Percentiles rank a stretch among this genome's conserved stretches.
phyloP scores from a whole-genome alignment of 2,888 invertebrate genomes.

The Erebia ligea region DNA sequence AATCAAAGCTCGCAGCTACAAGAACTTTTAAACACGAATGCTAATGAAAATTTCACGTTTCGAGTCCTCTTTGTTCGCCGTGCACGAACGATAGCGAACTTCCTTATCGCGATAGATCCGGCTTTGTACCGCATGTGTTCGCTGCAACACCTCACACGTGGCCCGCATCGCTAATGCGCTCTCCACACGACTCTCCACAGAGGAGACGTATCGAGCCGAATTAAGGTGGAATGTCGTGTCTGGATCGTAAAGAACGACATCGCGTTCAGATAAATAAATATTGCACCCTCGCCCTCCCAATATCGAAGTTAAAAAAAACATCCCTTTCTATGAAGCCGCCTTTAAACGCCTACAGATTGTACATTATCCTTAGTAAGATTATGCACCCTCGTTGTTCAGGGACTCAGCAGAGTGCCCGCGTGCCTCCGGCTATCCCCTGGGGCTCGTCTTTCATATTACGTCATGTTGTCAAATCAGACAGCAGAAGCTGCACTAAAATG shows the following conservation, averaged over 20 bases:
- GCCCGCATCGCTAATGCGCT: constrained; percentile 69
- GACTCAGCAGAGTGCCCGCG: constrained; percentile 78
- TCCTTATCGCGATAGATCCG: constrained; percentile 72
- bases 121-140: constrained; percentile 69
- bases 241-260: constrained; percentile 72
- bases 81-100: constrained; percentile 66
- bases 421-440: constrained; percentile 66
- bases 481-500: constrained; percentile 52
- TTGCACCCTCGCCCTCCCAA: constrained; percentile 82
- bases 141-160: constrained; percentile 65
- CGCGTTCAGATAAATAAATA: constrained; percentile 80
- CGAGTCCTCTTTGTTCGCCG: constrained; percentile 71
- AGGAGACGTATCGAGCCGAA: constrained; percentile 64
- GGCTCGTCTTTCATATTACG: constrained; percentile 80
- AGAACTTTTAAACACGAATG: constrained; percentile 74
- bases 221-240: constrained; percentile 69
- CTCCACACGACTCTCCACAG: constrained; percentile 50
- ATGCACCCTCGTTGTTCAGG: constrained; percentile 82
- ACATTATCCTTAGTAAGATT: constrained; percentile 84
- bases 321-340: constrained; percentile 82
- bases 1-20: constrained; percentile 74
- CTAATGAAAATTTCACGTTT: constrained; percentile 82
- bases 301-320: constrained; percentile 81
- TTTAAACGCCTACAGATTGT: constrained; percentile 84
- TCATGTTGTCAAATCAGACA: constrained; percentile 71